A percentile compares a stretch with the other conserved stretches of the same genome.
These are phyloP conservation scores for Aurelia aurita DNA, from an alignment of 30 jellyfish, hydroid and myxozoan species.

Conservation along the genomic window DNA sequence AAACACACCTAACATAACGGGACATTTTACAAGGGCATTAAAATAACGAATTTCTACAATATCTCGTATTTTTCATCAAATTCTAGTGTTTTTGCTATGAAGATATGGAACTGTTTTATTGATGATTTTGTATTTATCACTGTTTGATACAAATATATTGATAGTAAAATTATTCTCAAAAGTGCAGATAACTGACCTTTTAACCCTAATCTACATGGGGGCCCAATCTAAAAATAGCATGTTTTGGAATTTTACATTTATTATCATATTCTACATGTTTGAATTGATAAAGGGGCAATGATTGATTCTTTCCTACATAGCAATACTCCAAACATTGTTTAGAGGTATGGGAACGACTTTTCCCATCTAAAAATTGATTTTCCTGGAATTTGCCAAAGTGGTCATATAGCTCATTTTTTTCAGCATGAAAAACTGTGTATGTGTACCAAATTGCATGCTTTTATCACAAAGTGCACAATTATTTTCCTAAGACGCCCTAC, in stretches of 20 bases:
- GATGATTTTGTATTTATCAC: too few species aligned
- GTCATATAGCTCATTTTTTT: slow-evolving; percentile 23
- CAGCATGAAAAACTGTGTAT: slow-evolving; percentile 31
- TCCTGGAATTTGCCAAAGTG: slow-evolving; percentile 3
- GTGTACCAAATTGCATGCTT: slow-evolving; percentile 29
- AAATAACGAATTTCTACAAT: too few species aligned
- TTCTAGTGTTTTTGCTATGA: too few species aligned
- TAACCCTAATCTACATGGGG: too few species aligned
- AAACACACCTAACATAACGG: too few species aligned
- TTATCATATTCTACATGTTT: slow-evolving; percentile 13
- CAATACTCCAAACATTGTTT: slow-evolving; percentile 9
- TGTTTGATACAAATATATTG: too few species aligned
- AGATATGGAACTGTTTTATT: too few species aligned
- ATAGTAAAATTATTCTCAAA: too few species aligned
- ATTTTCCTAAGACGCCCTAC: slow-evolving; percentile 24
- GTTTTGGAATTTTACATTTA: neutral
- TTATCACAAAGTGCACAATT: slow-evolving; percentile 33
- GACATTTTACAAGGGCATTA: too few species aligned
- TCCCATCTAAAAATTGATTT: slow-evolving; percentile 15
- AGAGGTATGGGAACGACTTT: slow-evolving; percentile 31
- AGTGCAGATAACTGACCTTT: too few species aligned
- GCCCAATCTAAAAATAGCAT: slow-evolving; percentile 20
- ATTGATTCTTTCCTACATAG: slow-evolving; percentile 19
- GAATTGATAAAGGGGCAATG: slow-evolving; percentile 17
- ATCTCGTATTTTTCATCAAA: too few species aligned